Base-by-base conservation (phyloP, 2,888 invertebrate genomes). In the Epistrophe eligans region DNA sequence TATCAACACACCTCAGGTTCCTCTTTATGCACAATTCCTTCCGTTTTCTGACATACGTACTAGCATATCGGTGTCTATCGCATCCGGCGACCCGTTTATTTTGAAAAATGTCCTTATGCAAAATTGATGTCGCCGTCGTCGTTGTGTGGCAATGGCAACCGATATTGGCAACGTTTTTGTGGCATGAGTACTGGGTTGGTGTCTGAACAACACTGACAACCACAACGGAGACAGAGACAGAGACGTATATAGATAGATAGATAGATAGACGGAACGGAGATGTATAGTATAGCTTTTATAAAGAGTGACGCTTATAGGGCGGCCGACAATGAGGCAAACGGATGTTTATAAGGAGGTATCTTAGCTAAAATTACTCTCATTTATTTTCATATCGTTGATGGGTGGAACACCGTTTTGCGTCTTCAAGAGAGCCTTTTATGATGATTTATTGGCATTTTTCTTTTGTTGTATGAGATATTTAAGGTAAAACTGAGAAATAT, bases 31-130 rank as follows among this genome's bases (percentile, higher is more conserved):
- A 84, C 58, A 72, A 80, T 84, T 80, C 80, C 80, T 80, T 84
- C 80, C 84, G 76, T 43, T 76, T 64, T 62, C 38, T 76, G 76
- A 76, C 76, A 76, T 76, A 84, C 48, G 70, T 80, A 72, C 76
- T 70, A 71, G 70, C 57, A 80, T 80, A 80, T 80, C 80, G 76
- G 50, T 80, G 80, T 76, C 84, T 84, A 80, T 84, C 80, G 76
- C 76, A 84, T 84, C 84, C 84, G 84, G 71, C 76, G 84, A 80
- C 84, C 84, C 76, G 84, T 84, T 84, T 84, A 84, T 80, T 80
- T 84, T 80, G 80, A 84, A 84, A 84, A 84, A 84, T 84, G 71
- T 84, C 66, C 71, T 84, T 84, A 84, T 84, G 80, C 76, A 84
- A 84, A 84, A 84, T 84, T 84, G 80, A 84, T 84, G 84, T 79